Evolutionary conservation across 2,113 vertebrate genomes (phyloP).

Genomic region (Gallinago paraguaiae): DNA sequence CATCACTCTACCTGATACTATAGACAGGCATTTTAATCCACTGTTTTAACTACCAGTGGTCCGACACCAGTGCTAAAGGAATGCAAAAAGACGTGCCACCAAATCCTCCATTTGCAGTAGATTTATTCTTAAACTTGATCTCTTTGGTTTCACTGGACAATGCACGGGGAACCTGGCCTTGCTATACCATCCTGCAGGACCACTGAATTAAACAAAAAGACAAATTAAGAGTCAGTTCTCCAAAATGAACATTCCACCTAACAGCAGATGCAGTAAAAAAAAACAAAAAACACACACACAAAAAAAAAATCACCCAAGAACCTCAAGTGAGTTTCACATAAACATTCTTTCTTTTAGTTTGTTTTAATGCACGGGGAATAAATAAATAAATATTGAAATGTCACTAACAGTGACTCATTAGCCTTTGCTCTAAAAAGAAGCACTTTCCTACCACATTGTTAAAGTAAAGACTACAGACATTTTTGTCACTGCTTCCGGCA

Average conservation of each 20-base stretch:
- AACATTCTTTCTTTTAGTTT: not conserved
- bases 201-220: not conserved
- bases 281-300: no score
- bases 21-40: not conserved
- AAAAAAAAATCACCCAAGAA: not conserved
- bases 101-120: not conserved
- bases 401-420: not conserved
- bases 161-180: not conserved
- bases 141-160: not conserved
- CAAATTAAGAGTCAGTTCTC: not conserved
- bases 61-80: not conserved
- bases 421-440: not conserved
- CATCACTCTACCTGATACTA: not conserved
- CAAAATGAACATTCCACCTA: not conserved
- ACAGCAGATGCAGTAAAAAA: not conserved
- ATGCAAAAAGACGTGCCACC: not conserved
- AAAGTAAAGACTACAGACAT: not conserved
- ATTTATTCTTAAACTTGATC: not conserved
- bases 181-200: not conserved
- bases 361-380: not conserved
- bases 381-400: slow-evolving; percentile 3
- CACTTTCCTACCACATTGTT: not conserved
- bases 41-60: not conserved
- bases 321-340: not conserved
- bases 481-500: not conserved